These are phyloP conservation scores for Phymanthus crucifer DNA, from an alignment of 92 coral and sea anemone species.

Conservation along the genomic window DNA sequence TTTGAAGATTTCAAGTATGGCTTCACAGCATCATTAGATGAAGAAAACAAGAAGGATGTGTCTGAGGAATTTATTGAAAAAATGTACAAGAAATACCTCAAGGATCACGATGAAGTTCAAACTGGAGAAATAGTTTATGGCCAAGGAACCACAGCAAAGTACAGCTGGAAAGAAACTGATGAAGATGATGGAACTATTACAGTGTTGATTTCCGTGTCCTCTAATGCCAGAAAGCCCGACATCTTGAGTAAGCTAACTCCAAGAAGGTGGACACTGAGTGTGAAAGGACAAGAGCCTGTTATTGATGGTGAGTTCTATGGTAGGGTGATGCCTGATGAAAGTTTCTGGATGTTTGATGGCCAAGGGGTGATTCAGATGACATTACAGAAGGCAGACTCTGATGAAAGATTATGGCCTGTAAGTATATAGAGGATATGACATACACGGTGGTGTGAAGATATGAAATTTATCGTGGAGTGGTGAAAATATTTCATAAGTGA, in stretches of 20 bases:
- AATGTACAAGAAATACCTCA: slow-evolving; percentile 67
- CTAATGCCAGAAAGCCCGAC: slow-evolving; percentile 55
- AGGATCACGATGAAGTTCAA: slow-evolving; percentile 64
- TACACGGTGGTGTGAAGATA: no score
- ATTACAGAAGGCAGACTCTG: slow-evolving; percentile 72
- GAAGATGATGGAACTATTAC: slow-evolving; percentile 69
- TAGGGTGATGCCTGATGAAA: slow-evolving; percentile 70
- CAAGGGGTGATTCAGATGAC: slow-evolving; percentile 83
- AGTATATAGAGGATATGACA: slow-evolving; percentile 14
- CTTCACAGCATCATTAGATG: slow-evolving; percentile 64
- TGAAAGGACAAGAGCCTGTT: slow-evolving; percentile 59
- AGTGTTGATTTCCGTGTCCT: slow-evolving; percentile 75
- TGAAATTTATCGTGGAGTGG: no score
- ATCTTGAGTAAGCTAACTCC: slow-evolving; percentile 62
- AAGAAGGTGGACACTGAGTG: slow-evolving; percentile 67
- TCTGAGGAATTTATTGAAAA: slow-evolving; percentile 81
- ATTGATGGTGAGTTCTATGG: slow-evolving; percentile 79
- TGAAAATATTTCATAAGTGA: no score
- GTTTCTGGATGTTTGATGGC: slow-evolving; percentile 85
- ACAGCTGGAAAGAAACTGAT: slow-evolving; percentile 83
- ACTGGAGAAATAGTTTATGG: slow-evolving; percentile 59
- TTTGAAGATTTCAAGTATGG: slow-evolving; percentile 80
- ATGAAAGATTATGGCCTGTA: slow-evolving; percentile 86
- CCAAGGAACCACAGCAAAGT: slow-evolving; percentile 63
- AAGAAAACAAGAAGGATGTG: slow-evolving; percentile 49